Percentiles rank a stretch among this genome's conserved stretches.
Conservation (phyloP, 2,888 invertebrate genomes). For the Tethea ocularis region DNA sequence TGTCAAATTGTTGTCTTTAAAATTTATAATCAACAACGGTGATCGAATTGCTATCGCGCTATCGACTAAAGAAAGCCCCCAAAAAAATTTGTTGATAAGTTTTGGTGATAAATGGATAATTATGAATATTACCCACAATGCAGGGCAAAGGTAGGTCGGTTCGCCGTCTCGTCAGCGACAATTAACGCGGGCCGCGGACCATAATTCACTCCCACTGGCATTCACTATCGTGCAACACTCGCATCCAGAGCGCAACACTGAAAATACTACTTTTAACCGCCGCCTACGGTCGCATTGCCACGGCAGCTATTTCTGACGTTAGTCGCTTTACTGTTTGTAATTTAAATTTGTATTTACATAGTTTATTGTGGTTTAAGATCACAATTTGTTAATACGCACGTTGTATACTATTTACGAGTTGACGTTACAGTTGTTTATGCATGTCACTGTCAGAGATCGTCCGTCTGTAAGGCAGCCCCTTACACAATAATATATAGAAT, state of each 20-base stretch:
- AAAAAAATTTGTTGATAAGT: not conserved
- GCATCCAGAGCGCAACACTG: constrained; percentile 44
- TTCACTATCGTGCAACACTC: constrained; percentile 48
- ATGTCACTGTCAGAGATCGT: not conserved
- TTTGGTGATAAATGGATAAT: constrained; percentile 3
- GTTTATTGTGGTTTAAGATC: constrained; percentile 73
- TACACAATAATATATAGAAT: not conserved
- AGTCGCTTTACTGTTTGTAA: constrained; percentile 62
- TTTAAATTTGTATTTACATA: constrained; percentile 77
- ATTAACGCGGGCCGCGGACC: constrained; percentile 60
- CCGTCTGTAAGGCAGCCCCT: not conserved
- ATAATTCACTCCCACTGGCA: constrained; percentile 64
- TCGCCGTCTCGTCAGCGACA: constrained; percentile 56
- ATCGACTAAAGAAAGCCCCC: no score
- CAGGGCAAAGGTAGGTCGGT: constrained; percentile 28
- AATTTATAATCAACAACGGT: no score
- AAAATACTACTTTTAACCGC: constrained; percentile 60
- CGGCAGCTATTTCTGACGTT: constrained; percentile 36
- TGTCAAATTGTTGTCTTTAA: no score
- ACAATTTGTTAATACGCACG: constrained; percentile 69
- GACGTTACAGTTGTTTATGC: constrained; percentile 7
- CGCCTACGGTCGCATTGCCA: constrained; percentile 43
- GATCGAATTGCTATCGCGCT: no score
- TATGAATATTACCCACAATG: constrained; percentile 2
- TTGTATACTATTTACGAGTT: constrained; percentile 53